These are phyloP conservation scores for Platyscapa corneri DNA, from an alignment of 1,140 invertebrate genomes.

Conservation along the genomic window DNA sequence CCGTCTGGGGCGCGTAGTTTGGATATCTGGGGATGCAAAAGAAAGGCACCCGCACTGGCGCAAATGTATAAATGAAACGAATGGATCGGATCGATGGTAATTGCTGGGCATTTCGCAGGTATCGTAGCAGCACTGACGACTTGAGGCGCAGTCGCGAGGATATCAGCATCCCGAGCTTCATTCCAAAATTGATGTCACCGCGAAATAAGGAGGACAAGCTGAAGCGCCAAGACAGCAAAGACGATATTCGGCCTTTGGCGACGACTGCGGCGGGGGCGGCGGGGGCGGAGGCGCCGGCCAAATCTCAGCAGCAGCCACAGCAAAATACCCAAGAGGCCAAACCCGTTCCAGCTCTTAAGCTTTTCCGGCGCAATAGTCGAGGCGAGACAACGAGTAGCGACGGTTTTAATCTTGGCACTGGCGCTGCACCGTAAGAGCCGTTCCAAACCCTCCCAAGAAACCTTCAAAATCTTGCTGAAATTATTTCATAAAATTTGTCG, in stretches of 20 bases:
- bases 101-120: conserved; percentile 57
- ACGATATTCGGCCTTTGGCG: conserved; percentile 59
- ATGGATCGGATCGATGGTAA: too few species aligned
- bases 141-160: conserved; percentile 70
- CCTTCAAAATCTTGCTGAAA: too few species aligned
- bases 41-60: too few species aligned
- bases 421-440: background rate
- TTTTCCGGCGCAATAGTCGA: conserved; percentile 6
- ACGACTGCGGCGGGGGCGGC: background rate
- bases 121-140: conserved; percentile 71
- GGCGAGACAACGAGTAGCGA: conserved; percentile 10
- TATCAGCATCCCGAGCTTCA: conserved; percentile 68
- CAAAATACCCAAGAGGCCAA: conserved; percentile 34
- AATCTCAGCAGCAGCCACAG: conserved; percentile 30
- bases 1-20: too few species aligned
- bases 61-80: too few species aligned
- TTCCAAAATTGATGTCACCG: conserved; percentile 68
- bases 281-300: background rate
- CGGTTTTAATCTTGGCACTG: background rate
- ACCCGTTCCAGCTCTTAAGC: background rate
- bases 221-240: conserved; percentile 67
- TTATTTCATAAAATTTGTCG: too few species aligned
- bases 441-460: background rate
- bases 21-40: too few species aligned
- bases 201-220: conserved; percentile 66